Percentiles rank a stretch among this genome's conserved stretches.
Conservation (phyloP, 2,113 vertebrate genomes). For the Nycticebus coucang region DNA sequence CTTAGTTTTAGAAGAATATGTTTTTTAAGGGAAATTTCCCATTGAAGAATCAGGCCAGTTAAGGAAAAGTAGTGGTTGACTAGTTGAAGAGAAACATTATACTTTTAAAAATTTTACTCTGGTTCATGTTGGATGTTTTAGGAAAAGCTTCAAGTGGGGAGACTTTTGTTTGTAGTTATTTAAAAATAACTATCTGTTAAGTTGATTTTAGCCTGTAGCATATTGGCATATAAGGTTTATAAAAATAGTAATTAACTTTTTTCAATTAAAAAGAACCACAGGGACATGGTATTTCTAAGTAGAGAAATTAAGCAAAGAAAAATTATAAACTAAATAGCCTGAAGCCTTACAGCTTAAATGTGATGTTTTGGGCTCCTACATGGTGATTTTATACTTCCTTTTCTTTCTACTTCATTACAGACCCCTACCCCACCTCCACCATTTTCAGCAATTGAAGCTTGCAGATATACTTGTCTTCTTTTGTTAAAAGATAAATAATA, state of each 20-base stretch:
- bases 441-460: not conserved
- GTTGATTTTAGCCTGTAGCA: not conserved
- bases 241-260: constrained; percentile 31
- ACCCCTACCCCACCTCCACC: too few relatives aligned
- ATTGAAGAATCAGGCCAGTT: not conserved
- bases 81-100: not conserved
- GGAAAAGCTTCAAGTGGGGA: not conserved
- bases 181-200: constrained; percentile 28
- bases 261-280: not conserved
- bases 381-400: not conserved
- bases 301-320: constrained; percentile 7
- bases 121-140: not conserved
- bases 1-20: not conserved
- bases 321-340: not conserved
- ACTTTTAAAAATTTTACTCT: not conserved
- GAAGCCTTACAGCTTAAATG: not conserved
- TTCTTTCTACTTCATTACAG: constrained; percentile 3
- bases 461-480: not conserved
- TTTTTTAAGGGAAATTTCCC: not conserved
- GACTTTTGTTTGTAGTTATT: constrained; percentile 4
- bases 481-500: not conserved
- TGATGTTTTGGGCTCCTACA: not conserved
- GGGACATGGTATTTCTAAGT: not conserved
- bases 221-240: not conserved
- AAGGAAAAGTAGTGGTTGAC: not conserved